Conservation (phyloP, 2,888 invertebrate genomes). For the Plagodis dolabraria region DNA sequence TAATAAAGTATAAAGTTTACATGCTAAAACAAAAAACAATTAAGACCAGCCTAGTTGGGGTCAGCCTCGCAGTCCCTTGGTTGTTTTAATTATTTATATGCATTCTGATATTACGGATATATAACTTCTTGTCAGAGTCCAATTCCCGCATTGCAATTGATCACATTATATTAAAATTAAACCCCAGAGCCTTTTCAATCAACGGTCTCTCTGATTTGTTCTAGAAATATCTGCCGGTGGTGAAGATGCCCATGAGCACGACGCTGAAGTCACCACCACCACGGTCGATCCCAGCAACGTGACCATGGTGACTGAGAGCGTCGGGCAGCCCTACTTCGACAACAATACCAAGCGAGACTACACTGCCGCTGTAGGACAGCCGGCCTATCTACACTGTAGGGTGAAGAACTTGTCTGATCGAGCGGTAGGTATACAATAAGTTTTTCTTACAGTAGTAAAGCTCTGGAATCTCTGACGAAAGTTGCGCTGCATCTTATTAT, state of each 20-base stretch:
- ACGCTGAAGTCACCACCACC: conserved; percentile 41
- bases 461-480: too few species aligned
- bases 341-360: conserved; percentile 92
- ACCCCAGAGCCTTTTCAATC: neutral
- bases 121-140: too few species aligned
- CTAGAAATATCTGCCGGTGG: conserved; percentile 68
- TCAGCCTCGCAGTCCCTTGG: too few species aligned
- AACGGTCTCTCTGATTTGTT: conserved; percentile 6
- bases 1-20: too few species aligned
- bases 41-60: too few species aligned
- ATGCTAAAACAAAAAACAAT: too few species aligned
- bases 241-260: conserved; percentile 47
- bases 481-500: too few species aligned
- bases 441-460: too few species aligned
- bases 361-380: conserved; percentile 94
- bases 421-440: conserved; percentile 86
- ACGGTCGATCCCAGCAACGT: conserved; percentile 51
- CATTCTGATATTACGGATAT: too few species aligned
- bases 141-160: too few species aligned
- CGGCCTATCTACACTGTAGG: conserved; percentile 92
- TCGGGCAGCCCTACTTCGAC: conserved; percentile 94
- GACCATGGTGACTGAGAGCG: conserved; percentile 83
- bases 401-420: conserved; percentile 94
- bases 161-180: neutral
- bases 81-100: too few species aligned